Evolutionary conservation across 2,113 vertebrate genomes (phyloP), one percentile per base, ranked within the genome.

Genomic region (Tragelaphus scriptus): DNA sequence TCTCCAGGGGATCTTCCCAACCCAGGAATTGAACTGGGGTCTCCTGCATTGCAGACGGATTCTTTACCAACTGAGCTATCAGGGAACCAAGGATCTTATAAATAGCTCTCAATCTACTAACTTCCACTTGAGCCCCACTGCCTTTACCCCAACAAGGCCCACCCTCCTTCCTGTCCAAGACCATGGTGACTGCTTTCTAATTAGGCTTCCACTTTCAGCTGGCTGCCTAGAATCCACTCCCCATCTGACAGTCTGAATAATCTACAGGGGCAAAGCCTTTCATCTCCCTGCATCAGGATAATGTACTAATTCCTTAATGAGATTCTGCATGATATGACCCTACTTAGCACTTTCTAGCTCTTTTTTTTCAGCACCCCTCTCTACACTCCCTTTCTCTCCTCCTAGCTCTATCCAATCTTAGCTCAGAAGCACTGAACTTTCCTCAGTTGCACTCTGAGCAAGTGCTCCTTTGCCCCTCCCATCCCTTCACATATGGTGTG

Each of bases 301-400:
- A 56, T 26, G 58, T 28, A 65, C 17, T 63, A 61, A 87, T 59
- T 65, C 23, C 19, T 93, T 85, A 59, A 55, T 55, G 87, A 91
- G 82, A 80, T 19, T 30, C 85, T 25, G 63, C 10, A 11, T 2
- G 49, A 4, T 21, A 9, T 4, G 3, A 4, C 53, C 58, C 5
- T 10, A 23, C 86, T 85, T 32, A 90, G 63, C 40, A 12, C 53
- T 47, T 47, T 23, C 75, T 21, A 10, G 40, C 11, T 61, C 49
- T 82, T 15, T 47, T 36, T 36, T 49, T 49, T 30, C 9, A 19
- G 53, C 19, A 17, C 17, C 17, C 51, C 14, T 55, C 32, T 71
- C 15, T 44, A 58, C 88, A 81, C 6, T n/a, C 49, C 16, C 26
- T 32, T n/a, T 36, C 49, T 85, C 30, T 95, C 12, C 30, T 71